Percentiles rank a stretch among this genome's conserved stretches.
phyloP scores from a whole-genome alignment of 1,140 invertebrate genomes.

The Anagrus nilaparvatae region DNA sequence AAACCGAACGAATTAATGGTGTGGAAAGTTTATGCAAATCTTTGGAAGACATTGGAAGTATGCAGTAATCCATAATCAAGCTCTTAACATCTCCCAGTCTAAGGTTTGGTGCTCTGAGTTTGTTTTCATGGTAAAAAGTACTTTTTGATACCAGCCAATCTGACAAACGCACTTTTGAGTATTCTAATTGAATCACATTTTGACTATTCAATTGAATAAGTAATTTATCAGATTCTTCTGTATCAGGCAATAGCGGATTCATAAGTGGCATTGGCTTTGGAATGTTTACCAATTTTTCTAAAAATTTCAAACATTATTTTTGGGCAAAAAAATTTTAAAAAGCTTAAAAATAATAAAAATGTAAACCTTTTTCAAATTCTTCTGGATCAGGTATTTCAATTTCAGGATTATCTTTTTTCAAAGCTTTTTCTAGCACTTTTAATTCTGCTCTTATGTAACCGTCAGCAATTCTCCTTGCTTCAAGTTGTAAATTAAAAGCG shows the following conservation, averaged over 20 bases:
- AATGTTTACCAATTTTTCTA: too few relatives aligned
- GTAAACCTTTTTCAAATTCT: constrained; percentile 37
- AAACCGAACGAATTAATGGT: constrained; percentile 48
- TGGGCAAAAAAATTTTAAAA: too few relatives aligned
- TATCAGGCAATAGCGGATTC: too few relatives aligned
- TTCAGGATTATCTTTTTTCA: too few relatives aligned
- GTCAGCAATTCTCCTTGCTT: constrained; percentile 44
- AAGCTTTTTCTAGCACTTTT: constrained; percentile 41
- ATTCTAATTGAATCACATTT: too few relatives aligned
- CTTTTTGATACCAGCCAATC: constrained; percentile 35
- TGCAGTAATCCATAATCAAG: constrained; percentile 52
- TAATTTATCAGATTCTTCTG: too few relatives aligned
- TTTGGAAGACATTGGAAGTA: constrained; percentile 51
- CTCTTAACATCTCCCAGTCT: constrained; percentile 44
- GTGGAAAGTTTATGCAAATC: constrained; percentile 44
- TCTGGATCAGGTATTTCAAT: too few relatives aligned
- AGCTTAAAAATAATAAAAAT: too few relatives aligned
- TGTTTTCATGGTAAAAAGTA: too few relatives aligned
- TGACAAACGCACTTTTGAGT: constrained; percentile 19
- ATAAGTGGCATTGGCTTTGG: too few relatives aligned
- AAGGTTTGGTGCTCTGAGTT: constrained; percentile 35
- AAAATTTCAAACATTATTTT: too few relatives aligned
- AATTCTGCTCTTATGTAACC: constrained; percentile 48
- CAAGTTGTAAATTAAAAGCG: constrained; percentile 43
- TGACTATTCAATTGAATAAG: too few relatives aligned